A percentile compares a stretch with the other conserved stretches of the same genome.
phyloP scores from a whole-genome alignment of 2,113 vertebrate species.

The Dendrocopos noguchii region DNA sequence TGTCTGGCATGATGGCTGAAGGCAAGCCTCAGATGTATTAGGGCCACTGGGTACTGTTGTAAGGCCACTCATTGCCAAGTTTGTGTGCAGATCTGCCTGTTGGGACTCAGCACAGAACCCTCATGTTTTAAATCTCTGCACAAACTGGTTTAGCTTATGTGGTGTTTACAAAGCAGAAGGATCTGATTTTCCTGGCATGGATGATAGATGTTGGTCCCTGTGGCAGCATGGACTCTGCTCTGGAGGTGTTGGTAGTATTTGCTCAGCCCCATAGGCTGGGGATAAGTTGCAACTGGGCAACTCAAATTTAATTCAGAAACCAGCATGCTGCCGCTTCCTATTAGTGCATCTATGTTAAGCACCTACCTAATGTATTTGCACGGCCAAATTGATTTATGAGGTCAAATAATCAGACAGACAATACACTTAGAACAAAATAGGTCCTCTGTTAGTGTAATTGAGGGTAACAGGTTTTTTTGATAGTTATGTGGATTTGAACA shows the following conservation, averaged over 20 bases:
- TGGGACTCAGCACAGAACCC: neutral
- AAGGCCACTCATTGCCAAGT: neutral
- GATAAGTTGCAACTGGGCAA: neutral
- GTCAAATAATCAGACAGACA: neutral
- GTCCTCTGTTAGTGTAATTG: neutral
- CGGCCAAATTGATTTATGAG: neutral
- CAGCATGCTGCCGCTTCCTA: neutral
- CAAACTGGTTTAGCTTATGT: neutral
- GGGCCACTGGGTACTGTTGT: neutral
- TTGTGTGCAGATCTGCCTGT: neutral
- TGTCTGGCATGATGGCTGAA: neutral
- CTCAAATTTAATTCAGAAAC: neutral
- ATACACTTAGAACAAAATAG: neutral
- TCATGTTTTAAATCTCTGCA: neutral
- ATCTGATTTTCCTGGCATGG: neutral
- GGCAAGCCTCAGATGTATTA: neutral
- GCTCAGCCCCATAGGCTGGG: neutral
- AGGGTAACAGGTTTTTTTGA: neutral
- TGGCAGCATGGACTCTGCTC: neutral
- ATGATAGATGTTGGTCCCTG: neutral
- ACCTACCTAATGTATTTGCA: neutral
- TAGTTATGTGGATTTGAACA: neutral
- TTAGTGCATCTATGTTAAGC: neutral
- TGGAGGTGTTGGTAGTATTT: neutral
- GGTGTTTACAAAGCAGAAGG: neutral